Evolutionary conservation across 2,888 invertebrate genomes (phyloP).

Genomic region (Uropetala carovei): DNA sequence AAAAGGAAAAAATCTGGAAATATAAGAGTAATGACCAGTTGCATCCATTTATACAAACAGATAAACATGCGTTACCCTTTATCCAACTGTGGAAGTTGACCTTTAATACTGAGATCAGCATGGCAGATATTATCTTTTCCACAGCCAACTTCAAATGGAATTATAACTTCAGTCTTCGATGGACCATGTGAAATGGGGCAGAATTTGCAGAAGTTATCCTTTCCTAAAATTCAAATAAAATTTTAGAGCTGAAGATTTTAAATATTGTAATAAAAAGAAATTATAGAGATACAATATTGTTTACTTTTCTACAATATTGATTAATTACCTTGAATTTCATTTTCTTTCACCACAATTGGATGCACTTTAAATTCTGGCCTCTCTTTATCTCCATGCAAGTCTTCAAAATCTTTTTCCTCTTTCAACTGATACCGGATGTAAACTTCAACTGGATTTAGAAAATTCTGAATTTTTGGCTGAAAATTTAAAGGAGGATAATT

Average conservation of each 20-base stretch:
- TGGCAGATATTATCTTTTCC: slow-evolving; percentile 78
- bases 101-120: slow-evolving; percentile 75
- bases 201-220: slow-evolving; percentile 57
- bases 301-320: not conserved
- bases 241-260: not conserved
- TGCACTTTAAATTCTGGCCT: not conserved
- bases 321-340: not conserved
- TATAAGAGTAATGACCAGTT: too few species aligned
- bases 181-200: slow-evolving; percentile 69
- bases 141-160: slow-evolving; percentile 76
- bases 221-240: not conserved
- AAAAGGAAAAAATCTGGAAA: too few species aligned
- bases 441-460: not conserved
- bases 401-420: not conserved
- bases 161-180: not conserved
- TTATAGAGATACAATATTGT: not conserved
- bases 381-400: not conserved
- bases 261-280: not conserved
- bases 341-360: not conserved
- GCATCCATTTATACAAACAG: too few species aligned
- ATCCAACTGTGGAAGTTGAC: slow-evolving; percentile 65
- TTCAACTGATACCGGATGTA: not conserved
- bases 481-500: not conserved
- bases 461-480: not conserved
- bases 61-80: not conserved